Evolutionary conservation across 2,888 invertebrate genomes (phyloP).

Genomic region (Habrosyne pyritoides): DNA sequence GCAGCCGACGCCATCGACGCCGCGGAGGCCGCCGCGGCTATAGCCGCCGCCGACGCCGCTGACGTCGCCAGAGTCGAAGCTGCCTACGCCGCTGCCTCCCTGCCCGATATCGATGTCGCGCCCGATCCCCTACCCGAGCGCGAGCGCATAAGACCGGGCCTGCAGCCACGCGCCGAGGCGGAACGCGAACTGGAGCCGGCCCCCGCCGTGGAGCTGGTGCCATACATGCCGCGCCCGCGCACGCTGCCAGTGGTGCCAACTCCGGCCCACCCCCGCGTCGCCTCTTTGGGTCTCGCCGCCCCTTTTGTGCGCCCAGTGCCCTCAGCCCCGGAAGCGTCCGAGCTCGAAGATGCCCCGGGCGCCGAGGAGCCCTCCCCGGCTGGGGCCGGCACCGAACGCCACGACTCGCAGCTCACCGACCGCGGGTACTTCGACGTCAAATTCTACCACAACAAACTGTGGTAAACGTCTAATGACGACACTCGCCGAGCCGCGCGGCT

Average conservation of each 20-base stretch:
- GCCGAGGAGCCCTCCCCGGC: neutral
- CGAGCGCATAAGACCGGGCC: too few species aligned
- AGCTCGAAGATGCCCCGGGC: too few species aligned
- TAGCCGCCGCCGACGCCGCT: too few species aligned
- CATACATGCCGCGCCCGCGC: slow-evolving; percentile 8
- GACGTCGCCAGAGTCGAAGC: too few species aligned
- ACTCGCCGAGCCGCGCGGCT: neutral
- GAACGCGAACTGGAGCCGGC: slow-evolving; percentile 11
- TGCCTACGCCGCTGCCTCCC: too few species aligned
- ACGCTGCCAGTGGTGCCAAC: slow-evolving; percentile 14
- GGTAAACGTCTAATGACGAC: slow-evolving; percentile 75
- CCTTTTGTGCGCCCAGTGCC: neutral
- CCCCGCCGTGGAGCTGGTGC: slow-evolving; percentile 1
- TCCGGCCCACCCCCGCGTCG: slow-evolving; percentile 39
- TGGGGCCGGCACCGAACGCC: slow-evolving; percentile 29
- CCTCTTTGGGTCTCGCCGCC: slow-evolving; percentile 34
- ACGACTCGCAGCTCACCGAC: slow-evolving; percentile 81
- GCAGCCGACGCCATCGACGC: too few species aligned
- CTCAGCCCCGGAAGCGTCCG: too few species aligned
- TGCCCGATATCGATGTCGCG: too few species aligned
- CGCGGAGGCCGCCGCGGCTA: too few species aligned
- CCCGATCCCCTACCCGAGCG: too few species aligned
- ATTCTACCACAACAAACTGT: slow-evolving; percentile 90
- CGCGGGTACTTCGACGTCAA: slow-evolving; percentile 89
- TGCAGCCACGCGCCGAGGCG: slow-evolving; percentile 6